These are phyloP conservation scores for Poecile atricapillus DNA, from an alignment of 2,113 vertebrate species.

Conservation along the genomic window DNA sequence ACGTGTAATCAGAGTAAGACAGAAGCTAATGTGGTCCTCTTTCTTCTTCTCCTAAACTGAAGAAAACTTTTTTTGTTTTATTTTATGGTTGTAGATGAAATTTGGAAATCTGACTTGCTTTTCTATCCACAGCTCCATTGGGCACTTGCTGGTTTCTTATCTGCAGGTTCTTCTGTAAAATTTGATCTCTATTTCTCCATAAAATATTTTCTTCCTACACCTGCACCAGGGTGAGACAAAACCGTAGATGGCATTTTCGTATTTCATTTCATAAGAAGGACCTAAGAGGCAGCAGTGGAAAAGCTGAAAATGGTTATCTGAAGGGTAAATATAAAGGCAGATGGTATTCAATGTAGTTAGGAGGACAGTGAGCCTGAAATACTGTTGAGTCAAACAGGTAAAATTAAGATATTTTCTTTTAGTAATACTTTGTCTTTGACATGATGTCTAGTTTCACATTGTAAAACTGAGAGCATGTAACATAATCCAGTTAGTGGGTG, in stretches of 20 bases:
- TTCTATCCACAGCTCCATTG: neutral
- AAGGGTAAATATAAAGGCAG: neutral
- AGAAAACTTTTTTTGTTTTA: neutral
- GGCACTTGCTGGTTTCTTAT: neutral
- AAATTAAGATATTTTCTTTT: neutral
- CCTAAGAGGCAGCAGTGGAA: neutral
- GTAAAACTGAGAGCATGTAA: neutral
- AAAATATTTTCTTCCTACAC: neutral
- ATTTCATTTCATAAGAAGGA: neutral
- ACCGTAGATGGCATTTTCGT: neutral
- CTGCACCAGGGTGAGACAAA: neutral
- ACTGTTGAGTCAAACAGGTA: neutral
- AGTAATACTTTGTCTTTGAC: neutral
- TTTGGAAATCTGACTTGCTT: neutral
- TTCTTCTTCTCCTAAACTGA: neutral
- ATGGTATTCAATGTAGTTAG: neutral
- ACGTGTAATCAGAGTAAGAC: neutral
- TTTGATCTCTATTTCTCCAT: neutral
- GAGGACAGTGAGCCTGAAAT: neutral
- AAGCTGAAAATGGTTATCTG: neutral
- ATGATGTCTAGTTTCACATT: neutral
- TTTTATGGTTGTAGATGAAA: neutral
- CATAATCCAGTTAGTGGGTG: neutral
- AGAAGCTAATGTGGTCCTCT: neutral
- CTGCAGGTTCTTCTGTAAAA: neutral